Evolutionary conservation across 2,888 invertebrate species (phyloP).

Genomic region (Nomada goodeniana): DNA sequence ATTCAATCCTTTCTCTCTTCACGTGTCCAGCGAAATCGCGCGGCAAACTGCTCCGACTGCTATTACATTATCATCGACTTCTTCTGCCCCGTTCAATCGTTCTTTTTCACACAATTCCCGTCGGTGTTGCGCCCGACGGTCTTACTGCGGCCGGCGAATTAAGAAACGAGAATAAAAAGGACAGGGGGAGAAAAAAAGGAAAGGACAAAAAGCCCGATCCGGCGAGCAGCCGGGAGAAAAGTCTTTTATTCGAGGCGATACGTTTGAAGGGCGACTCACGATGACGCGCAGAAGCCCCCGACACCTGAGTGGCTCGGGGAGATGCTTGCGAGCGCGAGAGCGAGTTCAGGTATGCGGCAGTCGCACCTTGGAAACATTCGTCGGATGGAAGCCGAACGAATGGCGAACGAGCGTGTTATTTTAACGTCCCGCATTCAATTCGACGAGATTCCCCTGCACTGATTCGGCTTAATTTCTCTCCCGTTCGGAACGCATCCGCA

Average conservation of each 20-base stretch:
- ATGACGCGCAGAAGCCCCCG: slow-evolving; percentile 56
- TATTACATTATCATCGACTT: slow-evolving; percentile 18
- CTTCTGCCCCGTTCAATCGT: slow-evolving; percentile 2
- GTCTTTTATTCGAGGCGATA: slow-evolving; percentile 40
- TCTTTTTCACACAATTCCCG: neutral
- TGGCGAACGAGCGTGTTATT: slow-evolving; percentile 19
- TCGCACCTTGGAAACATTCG: slow-evolving; percentile 48
- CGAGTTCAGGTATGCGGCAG: slow-evolving; percentile 61
- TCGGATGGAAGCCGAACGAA: slow-evolving; percentile 18
- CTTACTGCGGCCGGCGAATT: neutral
- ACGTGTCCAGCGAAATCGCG: neutral
- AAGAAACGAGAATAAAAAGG: neutral
- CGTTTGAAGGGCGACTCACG: slow-evolving; percentile 54
- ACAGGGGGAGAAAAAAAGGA: neutral
- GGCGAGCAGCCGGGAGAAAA: neutral
- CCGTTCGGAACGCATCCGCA: neutral
- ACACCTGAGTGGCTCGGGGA: slow-evolving; percentile 22
- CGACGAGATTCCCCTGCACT: too few species aligned
- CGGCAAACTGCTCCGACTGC: neutral
- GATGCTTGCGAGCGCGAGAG: slow-evolving; percentile 46
- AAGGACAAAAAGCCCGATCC: neutral
- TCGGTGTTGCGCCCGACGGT: neutral
- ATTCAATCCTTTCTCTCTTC: neutral
- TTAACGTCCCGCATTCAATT: slow-evolving; percentile 1
- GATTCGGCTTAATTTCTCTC: neutral